Evolutionary conservation across 2,113 vertebrate species (phyloP), one percentile per base, ranked within the genome.

Genomic region (Ammodytes marinus): DNA sequence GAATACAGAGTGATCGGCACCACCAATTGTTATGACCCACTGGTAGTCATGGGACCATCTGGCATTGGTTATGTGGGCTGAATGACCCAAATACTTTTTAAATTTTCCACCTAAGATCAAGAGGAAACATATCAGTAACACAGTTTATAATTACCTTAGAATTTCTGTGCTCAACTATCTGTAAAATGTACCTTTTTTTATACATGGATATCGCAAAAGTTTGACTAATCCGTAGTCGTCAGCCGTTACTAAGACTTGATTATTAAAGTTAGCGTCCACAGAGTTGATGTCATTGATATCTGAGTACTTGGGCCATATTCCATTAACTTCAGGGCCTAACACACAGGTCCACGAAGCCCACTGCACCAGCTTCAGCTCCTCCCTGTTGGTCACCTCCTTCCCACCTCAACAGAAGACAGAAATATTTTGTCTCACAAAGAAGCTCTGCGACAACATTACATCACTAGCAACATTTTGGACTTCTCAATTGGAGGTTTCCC

Each of bases 41-140:
- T 99, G 97, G 93, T 97, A 97, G 92, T 99, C 98, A 73, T 99
- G 97, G 10, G 98, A 99, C 98, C 98, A 99, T 72, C 98, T 96
- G 67, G 96, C 96, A 12, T 98, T 99, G 49, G 98, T 99, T 92
- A 99, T 96, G 0, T 99, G 98, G 79, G 98, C 98, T 54, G 98
- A 99, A 86, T 99, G 98, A 80, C 98, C 98, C 80, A 99, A 96
- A 78, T 99, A 99, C 89, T 98, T 99, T 91, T 96, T 98, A 95
- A 96, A 99, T 87, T 99, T 99, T 89, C 98, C 97, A 87, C 98
- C 98, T 99, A 81, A 59, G 94, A 94, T 45, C 84, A 88, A 88
- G 86, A 91, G 37, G 77, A 74, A 80, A 77, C 59, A 37, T 5
- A 58, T 82, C 3, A 79, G 27, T 47, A 5, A 11, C 60, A 55